phyloP scores from a whole-genome alignment of 2,113 vertebrate species.

The Corythoichthys haematopterus region DNA sequence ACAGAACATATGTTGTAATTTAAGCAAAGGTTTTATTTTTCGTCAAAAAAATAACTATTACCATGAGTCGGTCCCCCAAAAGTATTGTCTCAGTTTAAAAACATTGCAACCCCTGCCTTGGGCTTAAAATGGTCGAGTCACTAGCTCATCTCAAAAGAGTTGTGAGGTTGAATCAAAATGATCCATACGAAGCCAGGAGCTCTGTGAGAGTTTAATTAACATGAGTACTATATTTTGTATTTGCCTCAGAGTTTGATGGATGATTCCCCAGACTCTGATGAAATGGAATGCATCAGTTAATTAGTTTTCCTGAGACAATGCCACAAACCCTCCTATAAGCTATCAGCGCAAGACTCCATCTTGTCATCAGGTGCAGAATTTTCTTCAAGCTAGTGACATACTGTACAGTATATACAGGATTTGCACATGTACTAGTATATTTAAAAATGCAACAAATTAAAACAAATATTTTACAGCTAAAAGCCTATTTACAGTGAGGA shows the following conservation, averaged over 20 bases:
- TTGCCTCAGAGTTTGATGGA: constrained; percentile 59
- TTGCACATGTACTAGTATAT: no score
- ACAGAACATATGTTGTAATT: no score
- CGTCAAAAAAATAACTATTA: no score
- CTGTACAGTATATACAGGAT: neutral
- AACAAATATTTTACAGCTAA: neutral
- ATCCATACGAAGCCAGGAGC: constrained; percentile 46
- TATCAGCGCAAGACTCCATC: constrained; percentile 12
- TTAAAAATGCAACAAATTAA: neutral
- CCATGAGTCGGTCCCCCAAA: no score
- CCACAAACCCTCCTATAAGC: constrained; percentile 21
- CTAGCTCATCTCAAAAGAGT: constrained; percentile 30
- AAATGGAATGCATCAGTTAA: constrained; percentile 73
- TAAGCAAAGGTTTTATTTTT: no score
- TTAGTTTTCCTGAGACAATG: constrained; percentile 67
- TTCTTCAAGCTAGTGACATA: neutral
- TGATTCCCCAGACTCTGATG: constrained; percentile 62
- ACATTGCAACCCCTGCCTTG: constrained; percentile 16
- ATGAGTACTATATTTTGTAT: constrained; percentile 69
- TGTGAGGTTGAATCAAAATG: constrained; percentile 51
- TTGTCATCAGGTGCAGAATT: constrained; percentile 1
- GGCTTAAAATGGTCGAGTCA: constrained; percentile 21
- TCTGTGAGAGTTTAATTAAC: constrained; percentile 63
- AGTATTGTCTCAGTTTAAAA: neutral
- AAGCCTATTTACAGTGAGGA: neutral